phyloP scores from a whole-genome alignment of 2,797 vertebrate species.

The Gymnopithys bicolor region DNA sequence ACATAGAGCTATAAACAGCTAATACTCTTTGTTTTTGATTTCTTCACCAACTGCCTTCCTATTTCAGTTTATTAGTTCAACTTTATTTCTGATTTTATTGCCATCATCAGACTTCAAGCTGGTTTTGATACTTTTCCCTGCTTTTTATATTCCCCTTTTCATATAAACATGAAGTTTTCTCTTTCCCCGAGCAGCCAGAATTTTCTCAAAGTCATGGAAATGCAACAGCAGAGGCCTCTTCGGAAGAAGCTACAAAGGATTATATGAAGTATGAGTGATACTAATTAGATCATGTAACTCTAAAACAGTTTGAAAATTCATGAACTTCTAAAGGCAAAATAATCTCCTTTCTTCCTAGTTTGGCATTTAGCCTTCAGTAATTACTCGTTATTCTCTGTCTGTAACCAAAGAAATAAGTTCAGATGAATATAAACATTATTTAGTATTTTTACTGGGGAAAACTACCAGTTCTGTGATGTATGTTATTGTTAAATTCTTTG shows the following conservation, averaged over 20 bases:
- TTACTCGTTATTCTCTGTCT: conserved; percentile 60
- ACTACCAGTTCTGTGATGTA: conserved; percentile 1
- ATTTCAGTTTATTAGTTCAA: conserved; percentile 55
- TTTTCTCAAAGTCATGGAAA: conserved; percentile 54
- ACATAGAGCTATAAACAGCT: not conserved
- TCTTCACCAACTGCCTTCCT: conserved; percentile 35
- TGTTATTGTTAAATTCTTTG: not conserved
- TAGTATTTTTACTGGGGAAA: conserved; percentile 37
- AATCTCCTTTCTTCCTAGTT: conserved; percentile 58
- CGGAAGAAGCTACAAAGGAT: conserved; percentile 65
- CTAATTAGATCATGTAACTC: conserved; percentile 69
- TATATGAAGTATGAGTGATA: conserved; percentile 61
- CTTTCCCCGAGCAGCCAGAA: not conserved
- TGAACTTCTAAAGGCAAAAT: conserved; percentile 58
- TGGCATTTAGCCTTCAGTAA: conserved; percentile 64
- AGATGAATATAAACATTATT: conserved; percentile 20
- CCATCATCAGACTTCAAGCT: conserved; percentile 35
- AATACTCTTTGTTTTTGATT: conserved; percentile 52
- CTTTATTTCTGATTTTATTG: conserved; percentile 62
- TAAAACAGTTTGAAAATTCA: conserved; percentile 48
- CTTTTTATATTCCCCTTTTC: conserved; percentile 28
- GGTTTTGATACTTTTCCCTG: not conserved
- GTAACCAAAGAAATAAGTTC: conserved; percentile 45
- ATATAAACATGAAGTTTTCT: conserved; percentile 6
- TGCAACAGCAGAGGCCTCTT: conserved; percentile 4